phyloP scores from a whole-genome alignment of 23 tunicate species.

The Oikopleura vanhoeffeni region DNA sequence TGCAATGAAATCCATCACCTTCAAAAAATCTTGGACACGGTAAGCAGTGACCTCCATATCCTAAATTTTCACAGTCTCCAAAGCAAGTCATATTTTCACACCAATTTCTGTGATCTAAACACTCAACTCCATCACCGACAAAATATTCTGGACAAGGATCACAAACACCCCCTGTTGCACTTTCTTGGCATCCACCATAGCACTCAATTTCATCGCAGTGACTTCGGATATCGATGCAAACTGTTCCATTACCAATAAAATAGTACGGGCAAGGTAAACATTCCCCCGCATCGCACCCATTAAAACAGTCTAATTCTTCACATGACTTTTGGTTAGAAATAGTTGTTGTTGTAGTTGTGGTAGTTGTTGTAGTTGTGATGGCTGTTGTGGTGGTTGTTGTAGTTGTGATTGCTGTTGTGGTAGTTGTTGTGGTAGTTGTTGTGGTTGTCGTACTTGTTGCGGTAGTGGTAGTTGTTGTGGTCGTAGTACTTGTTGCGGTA shows the following conservation, averaged over 20 bases:
- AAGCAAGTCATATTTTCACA: neutral
- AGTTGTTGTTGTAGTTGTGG: too few relatives aligned
- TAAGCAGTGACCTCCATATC: neutral
- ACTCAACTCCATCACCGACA: neutral
- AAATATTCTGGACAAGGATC: neutral
- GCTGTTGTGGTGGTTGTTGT: too few relatives aligned
- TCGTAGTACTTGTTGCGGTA: too few relatives aligned
- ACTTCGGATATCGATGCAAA: neutral
- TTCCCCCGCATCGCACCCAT: slow-evolving; percentile 15
- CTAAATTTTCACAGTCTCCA: neutral
- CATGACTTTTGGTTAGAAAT: neutral
- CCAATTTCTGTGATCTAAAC: neutral
- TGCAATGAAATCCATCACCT: neutral
- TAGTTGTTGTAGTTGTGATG: too few relatives aligned
- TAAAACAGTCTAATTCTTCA: neutral
- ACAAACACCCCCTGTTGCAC: neutral
- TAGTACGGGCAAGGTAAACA: slow-evolving; percentile 29
- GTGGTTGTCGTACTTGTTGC: too few relatives aligned
- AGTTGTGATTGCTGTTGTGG: too few relatives aligned
- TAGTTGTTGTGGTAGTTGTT: too few relatives aligned
- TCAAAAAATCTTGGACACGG: neutral
- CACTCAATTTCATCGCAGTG: neutral
- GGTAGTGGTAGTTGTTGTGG: too few relatives aligned
- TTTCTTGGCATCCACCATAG: neutral
- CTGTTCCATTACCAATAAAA: neutral